phyloP scores from a whole-genome alignment of 2,797 vertebrate species.

The Clamator glandarius region DNA sequence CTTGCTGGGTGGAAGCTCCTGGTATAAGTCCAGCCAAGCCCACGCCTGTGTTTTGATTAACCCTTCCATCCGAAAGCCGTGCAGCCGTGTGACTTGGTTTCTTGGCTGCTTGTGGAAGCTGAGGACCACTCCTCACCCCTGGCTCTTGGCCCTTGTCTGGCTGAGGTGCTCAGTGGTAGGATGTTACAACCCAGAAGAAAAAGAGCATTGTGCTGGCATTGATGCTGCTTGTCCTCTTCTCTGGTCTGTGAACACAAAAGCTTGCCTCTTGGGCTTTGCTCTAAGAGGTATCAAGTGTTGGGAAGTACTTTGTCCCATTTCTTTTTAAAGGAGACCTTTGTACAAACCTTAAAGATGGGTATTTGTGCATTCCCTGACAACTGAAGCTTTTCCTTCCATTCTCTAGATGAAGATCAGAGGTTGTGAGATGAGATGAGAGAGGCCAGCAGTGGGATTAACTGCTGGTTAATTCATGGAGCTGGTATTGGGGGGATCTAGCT shows the following conservation, averaged over 20 bases:
- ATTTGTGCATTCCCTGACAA: background rate
- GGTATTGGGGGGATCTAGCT: background rate
- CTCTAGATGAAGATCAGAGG: background rate
- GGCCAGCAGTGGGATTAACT: background rate
- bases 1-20: background rate
- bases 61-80: background rate
- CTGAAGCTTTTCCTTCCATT: background rate
- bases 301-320: background rate
- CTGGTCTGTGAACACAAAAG: background rate
- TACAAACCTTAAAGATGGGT: background rate
- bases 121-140: background rate
- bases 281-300: background rate
- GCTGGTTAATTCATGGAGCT: background rate
- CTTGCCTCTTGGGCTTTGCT: background rate
- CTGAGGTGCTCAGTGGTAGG: background rate
- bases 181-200: background rate
- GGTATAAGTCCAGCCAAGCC: background rate
- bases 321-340: background rate
- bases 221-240: background rate
- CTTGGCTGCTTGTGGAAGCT: background rate
- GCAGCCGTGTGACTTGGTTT: background rate
- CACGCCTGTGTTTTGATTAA: background rate
- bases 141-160: background rate
- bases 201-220: background rate
- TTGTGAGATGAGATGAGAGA: background rate